Base-by-base conservation (phyloP, 2,888 invertebrate species). In the Callyntrura guangdongensis region DNA sequence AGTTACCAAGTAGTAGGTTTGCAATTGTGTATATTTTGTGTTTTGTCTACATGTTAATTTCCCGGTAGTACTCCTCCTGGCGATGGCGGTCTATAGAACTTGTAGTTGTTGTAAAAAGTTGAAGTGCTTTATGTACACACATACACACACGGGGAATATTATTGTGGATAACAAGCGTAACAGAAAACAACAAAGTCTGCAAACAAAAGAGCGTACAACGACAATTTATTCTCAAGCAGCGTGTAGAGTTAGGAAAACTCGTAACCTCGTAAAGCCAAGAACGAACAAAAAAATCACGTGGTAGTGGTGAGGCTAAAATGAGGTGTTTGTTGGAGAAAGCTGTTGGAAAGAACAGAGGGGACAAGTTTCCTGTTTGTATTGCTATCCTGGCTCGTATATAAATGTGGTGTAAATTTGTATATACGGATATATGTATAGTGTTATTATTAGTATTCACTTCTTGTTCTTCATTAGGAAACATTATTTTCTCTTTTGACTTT, bases 141-240 rank as follows among this genome's bases (percentile, higher is more conserved):
- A 64, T n/a, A 25, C 22, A 74, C 74, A 74, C 17, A 74, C 49
- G 14, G 22, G 22, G 14, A 11, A 74, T 49, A 74, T 74, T 74
- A 74, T 74, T 17, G 47, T 77, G 79, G 86, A 86, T 79, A 86
- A 86, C 86, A 86, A 86, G 69, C 69, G 81, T 67, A 53, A 79
- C 67, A 81, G 6, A 74, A 64, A 49, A 67, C 49, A 59, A 85
- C 86, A 86, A 87, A 87, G 87, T 86, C 86, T 86, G 74, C 79
- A 87, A 81, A 87, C 87, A 87, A 87, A 87, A 81, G 74, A 61
- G 45, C 27, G 61, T 81, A 81, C 59, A 61, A 20, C 53, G 47
- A 84, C 67, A 84, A 64, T 84, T 84, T 74, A 86, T 86, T 86
- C 67, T 84, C 82, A 61, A 64, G 61, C 47, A 83, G 64, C n/a